phyloP scores from a whole-genome alignment of 1,140 invertebrate species.

The Orchestia grillus region DNA sequence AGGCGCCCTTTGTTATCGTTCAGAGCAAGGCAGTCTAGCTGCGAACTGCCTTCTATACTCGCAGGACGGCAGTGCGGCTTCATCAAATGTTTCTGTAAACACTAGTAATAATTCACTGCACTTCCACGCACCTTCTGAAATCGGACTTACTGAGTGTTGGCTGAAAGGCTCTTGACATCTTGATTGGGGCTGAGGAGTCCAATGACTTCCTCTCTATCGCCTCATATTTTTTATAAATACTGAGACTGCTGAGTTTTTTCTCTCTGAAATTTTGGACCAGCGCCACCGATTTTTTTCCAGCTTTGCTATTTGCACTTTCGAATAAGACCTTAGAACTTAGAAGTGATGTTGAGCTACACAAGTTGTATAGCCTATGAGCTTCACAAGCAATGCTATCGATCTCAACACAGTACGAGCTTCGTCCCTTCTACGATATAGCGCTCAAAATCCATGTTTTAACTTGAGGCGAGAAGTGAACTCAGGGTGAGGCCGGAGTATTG shows the following conservation, averaged over 20 bases:
- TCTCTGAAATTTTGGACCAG: background rate
- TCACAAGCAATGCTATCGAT: background rate
- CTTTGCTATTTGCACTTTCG: background rate
- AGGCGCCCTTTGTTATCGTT: background rate
- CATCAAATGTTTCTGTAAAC: background rate
- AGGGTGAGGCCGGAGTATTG: background rate
- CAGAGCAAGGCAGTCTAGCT: background rate
- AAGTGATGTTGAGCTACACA: background rate
- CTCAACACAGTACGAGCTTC: background rate
- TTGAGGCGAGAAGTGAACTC: background rate
- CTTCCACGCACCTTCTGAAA: no score
- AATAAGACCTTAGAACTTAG: background rate
- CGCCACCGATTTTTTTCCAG: background rate
- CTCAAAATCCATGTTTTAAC: background rate
- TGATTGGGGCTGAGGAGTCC: background rate
- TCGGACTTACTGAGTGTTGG: background rate
- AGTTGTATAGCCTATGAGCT: background rate
- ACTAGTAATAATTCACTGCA: background rate
- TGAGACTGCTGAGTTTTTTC: background rate
- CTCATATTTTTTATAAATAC: background rate
- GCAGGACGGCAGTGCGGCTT: background rate
- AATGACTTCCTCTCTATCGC: background rate
- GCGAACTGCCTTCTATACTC: background rate
- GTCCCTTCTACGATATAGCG: no score
- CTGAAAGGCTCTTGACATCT: background rate